phyloP scores from a whole-genome alignment of 2,888 invertebrate genomes.

The Euplexia lucipara region DNA sequence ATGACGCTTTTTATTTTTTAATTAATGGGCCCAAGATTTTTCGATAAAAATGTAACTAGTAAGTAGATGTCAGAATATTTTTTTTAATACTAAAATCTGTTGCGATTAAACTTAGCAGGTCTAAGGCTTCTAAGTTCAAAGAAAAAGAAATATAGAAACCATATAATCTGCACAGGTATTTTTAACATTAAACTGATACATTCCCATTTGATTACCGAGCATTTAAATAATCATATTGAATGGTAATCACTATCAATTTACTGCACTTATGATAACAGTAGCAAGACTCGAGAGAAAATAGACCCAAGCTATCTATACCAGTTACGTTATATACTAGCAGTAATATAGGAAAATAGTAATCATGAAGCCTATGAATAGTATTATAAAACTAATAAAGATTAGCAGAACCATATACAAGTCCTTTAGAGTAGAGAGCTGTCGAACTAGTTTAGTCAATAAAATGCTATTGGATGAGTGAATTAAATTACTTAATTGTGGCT shows the following conservation, averaged over 20 bases:
- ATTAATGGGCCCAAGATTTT: conserved; percentile 1
- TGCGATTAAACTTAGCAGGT: too few relatives aligned
- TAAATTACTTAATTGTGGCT: not conserved
- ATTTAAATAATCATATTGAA: conserved; percentile 38
- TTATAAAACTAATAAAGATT: conserved; percentile 37
- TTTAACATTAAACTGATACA: conserved; percentile 28
- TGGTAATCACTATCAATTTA: conserved; percentile 33
- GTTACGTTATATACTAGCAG: conserved; percentile 25
- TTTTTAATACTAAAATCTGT: too few relatives aligned
- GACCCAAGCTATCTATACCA: conserved; percentile 12
- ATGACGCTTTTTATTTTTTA: conserved; percentile 19
- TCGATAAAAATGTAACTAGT: not conserved
- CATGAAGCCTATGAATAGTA: conserved; percentile 22
- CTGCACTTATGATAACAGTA: conserved; percentile 29
- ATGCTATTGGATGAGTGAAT: not conserved
- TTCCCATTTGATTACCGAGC: conserved; percentile 7
- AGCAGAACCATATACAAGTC: conserved; percentile 6
- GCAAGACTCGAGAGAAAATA: conserved; percentile 28
- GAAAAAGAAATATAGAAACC: not conserved
- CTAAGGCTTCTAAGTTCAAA: too few relatives aligned
- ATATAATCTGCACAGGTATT: conserved; percentile 22
- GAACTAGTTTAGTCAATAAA: not conserved
- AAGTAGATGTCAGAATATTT: not conserved
- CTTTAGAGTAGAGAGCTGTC: not conserved
- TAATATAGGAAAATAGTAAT: conserved; percentile 17